Percentiles rank a stretch among this genome's conserved stretches.
These are phyloP conservation scores for Tarsius wallacei DNA, from an alignment of 2,797 vertebrate genomes.

Conservation along the genomic window DNA sequence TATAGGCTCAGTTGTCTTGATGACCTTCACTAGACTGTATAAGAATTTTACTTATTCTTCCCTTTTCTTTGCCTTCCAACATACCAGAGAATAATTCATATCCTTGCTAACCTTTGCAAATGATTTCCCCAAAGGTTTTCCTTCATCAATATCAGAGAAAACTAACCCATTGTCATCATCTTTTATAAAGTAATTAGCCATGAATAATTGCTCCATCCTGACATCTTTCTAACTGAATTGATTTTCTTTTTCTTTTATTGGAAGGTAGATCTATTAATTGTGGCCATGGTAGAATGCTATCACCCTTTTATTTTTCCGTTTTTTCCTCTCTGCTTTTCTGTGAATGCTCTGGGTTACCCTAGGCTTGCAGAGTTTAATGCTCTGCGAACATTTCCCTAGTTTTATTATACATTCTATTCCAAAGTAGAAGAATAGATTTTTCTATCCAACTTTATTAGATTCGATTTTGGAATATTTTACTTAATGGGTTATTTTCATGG, in stretches of 20 bases:
- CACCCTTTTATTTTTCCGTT: constrained; percentile 85
- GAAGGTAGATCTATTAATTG: constrained; percentile 90
- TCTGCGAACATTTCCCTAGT: constrained; percentile 80
- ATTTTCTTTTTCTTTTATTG: constrained; percentile 89
- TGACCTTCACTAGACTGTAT: constrained; percentile 88
- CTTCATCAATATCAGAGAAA: constrained; percentile 91
- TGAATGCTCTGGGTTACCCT: constrained; percentile 82
- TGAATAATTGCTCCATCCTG: constrained; percentile 91
- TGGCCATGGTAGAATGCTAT: constrained; percentile 84
- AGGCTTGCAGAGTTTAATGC: constrained; percentile 87
- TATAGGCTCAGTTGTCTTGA: constrained; percentile 87
- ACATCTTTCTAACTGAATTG: constrained; percentile 91
- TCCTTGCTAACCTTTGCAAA: constrained; percentile 92
- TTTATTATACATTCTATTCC: constrained; percentile 89
- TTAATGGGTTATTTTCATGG: constrained; percentile 86
- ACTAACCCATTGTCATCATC: constrained; percentile 91
- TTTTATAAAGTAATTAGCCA: constrained; percentile 92
- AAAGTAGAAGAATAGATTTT: constrained; percentile 89
- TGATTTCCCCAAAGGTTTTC: constrained; percentile 91
- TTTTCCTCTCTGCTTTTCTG: constrained; percentile 86
- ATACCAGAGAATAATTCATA: constrained; percentile 91
- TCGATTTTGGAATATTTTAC: constrained; percentile 90
- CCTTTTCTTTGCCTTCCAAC: constrained; percentile 87
- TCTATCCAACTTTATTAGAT: constrained; percentile 88
- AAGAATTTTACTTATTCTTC: constrained; percentile 89